phyloP scores from a whole-genome alignment of 1,140 invertebrate genomes.

The Hycleus cichorii region DNA sequence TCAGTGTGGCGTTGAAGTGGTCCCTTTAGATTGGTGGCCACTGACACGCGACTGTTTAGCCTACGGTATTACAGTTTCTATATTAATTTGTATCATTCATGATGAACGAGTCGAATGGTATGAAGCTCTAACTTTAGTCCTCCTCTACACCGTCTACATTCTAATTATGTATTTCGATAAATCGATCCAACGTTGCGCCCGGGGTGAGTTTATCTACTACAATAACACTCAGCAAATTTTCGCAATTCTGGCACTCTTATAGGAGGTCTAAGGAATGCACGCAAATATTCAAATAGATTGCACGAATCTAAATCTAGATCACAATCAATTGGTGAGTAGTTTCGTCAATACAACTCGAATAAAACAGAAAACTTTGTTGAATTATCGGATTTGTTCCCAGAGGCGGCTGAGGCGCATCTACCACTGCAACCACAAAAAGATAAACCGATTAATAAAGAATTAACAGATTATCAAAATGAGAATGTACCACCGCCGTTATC shows the following conservation, averaged over 20 bases:
- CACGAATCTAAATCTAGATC: constrained; percentile 7
- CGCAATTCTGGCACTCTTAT: constrained; percentile 8
- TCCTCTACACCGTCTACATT: constrained; percentile 77
- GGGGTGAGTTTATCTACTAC: constrained; percentile 44
- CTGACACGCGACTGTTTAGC: constrained; percentile 83
- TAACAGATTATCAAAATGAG: too few species aligned
- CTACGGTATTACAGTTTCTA: constrained; percentile 82
- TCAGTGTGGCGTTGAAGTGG: constrained; percentile 54
- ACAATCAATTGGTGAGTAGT: constrained; percentile 22
- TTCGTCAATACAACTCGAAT: neutral
- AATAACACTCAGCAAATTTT: neutral
- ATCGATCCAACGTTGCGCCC: constrained; percentile 69
- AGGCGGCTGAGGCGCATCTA: constrained; percentile 30
- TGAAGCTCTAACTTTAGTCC: constrained; percentile 71
- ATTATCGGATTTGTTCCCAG: constrained; percentile 22
- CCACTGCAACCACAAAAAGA: constrained; percentile 20
- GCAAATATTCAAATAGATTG: constrained; percentile 10
- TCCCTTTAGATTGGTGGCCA: constrained; percentile 89
- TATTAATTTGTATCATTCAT: constrained; percentile 82
- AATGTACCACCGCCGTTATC: neutral
- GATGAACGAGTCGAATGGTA: constrained; percentile 88
- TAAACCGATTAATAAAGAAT: neutral
- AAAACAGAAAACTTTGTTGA: neutral
- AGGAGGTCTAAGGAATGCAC: constrained; percentile 25
- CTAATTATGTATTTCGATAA: constrained; percentile 81